phyloP scores from a whole-genome alignment of 23 tunicate species.

The Oikopleura dioica region DNA sequence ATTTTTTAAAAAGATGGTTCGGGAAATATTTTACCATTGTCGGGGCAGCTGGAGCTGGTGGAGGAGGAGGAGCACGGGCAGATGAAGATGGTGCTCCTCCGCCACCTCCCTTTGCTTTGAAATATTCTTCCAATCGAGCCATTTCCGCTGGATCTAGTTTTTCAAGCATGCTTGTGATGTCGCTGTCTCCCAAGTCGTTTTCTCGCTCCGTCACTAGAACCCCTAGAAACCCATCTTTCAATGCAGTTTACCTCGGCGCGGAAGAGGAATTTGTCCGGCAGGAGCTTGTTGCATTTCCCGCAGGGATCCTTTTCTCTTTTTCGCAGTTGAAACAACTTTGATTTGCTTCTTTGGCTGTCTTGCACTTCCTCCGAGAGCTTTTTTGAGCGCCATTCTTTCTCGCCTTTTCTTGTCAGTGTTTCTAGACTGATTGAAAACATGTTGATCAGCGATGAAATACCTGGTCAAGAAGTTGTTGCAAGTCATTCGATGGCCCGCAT shows the following conservation, averaged over 20 bases:
- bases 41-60: background rate
- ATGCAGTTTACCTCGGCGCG: background rate
- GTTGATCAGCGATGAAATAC: background rate
- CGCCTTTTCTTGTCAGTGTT: background rate
- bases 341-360: background rate
- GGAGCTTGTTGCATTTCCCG: background rate
- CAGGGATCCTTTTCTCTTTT: background rate
- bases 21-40: background rate
- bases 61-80: conserved; percentile 15
- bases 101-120: conserved; percentile 12
- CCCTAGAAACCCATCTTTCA: background rate
- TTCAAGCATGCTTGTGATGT: conserved; percentile 26
- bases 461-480: conserved; percentile 37
- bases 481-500: conserved; percentile 78
- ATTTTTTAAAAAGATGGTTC: no score
- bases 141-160: conserved; percentile 33
- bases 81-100: background rate
- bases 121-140: conserved; percentile 49
- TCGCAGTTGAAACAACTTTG: background rate
- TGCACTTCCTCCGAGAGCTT: background rate
- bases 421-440: background rate
- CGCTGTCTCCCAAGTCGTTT: conserved; percentile 13
- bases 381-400: background rate
- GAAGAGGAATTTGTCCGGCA: background rate
- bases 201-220: conserved; percentile 6